Conservation (phyloP, 2,113 vertebrate species). For the human region DNA sequence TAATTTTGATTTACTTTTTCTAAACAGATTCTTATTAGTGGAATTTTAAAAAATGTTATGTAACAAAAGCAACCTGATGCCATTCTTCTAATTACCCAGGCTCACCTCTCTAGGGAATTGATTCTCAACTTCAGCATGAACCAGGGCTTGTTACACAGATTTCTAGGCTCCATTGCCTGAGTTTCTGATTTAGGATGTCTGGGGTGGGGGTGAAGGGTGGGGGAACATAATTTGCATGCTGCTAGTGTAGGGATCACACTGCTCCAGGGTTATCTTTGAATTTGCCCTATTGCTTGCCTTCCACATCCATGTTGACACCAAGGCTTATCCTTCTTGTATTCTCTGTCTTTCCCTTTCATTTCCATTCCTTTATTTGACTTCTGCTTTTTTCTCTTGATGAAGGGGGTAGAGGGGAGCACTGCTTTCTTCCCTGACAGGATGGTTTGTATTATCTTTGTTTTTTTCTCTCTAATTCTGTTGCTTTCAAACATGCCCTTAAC, state of each 20-base stretch:
- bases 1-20: conserved; percentile 23
- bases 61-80: background rate
- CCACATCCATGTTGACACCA: background rate
- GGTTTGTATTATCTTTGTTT: background rate
- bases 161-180: background rate
- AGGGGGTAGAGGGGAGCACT: background rate
- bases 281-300: background rate
- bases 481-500: background rate
- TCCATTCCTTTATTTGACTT: background rate
- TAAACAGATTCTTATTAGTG: background rate
- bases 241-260: background rate
- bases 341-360: background rate
- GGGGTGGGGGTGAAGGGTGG: background rate
- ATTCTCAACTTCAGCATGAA: background rate
- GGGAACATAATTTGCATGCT: background rate
- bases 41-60: background rate
- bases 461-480: conserved; percentile 4
- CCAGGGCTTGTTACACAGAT: background rate
- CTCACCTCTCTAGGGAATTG: background rate
- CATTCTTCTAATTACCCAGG: background rate
- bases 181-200: background rate
- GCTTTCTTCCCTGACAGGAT: background rate
- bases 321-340: background rate
- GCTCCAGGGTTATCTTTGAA: background rate
- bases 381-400: background rate